Evolutionary conservation across 2,113 vertebrate genomes (phyloP).

Genomic region (Phyllopteryx taeniolatus): DNA sequence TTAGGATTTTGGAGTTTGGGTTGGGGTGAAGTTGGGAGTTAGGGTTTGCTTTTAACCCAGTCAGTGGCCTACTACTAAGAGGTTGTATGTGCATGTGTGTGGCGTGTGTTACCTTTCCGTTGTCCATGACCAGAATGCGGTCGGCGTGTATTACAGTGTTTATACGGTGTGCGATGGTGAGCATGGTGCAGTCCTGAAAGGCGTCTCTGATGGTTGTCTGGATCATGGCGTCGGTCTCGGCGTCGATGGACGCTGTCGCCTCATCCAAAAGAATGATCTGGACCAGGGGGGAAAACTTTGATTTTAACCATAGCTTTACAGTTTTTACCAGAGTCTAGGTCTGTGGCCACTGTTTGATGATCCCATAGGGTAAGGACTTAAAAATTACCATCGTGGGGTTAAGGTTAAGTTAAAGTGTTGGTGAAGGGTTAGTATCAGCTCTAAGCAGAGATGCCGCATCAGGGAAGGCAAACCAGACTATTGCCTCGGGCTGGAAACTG

Average conservation of each 20-base stretch:
- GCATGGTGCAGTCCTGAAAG: constrained; percentile 76
- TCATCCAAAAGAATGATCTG: constrained; percentile 86
- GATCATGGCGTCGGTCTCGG: constrained; percentile 78
- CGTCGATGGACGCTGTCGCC: constrained; percentile 82
- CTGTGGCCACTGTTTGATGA: not conserved
- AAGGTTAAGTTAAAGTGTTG: too few relatives aligned
- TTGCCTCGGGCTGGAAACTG: too few relatives aligned
- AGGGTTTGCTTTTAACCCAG: not conserved
- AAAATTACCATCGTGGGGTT: not conserved
- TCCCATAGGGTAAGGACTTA: not conserved
- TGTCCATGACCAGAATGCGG: constrained; percentile 80
- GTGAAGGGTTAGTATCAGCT: too few relatives aligned
- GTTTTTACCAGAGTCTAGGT: too few relatives aligned
- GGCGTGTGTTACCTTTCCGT: constrained; percentile 70
- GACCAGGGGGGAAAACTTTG: not conserved
- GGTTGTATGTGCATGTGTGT: not conserved
- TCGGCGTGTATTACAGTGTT: constrained; percentile 78
- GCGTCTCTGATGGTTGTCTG: constrained; percentile 78
- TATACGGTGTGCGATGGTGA: constrained; percentile 83
- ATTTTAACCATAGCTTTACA: too few relatives aligned
- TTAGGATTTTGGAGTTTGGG: not conserved
- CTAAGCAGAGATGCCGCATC: too few relatives aligned
- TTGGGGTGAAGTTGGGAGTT: too few relatives aligned
- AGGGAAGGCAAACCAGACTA: too few relatives aligned
- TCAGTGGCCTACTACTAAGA: not conserved